phyloP scores from a whole-genome alignment of 2,113 vertebrate genomes.

The Alouatta palliata region DNA sequence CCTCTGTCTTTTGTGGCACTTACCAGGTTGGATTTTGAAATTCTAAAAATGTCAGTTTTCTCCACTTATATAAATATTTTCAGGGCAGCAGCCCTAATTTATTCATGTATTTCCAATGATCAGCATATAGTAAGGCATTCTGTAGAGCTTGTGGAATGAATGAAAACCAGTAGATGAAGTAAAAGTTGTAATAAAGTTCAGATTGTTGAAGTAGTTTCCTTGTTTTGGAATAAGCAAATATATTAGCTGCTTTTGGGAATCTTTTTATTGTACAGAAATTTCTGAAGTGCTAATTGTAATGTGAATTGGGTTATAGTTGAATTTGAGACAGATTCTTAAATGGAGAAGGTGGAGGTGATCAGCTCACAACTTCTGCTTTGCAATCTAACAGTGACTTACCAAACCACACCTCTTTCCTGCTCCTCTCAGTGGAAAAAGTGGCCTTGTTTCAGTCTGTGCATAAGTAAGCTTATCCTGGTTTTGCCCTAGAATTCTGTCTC shows the following conservation, averaged over 20 bases:
- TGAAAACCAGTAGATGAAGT: slow-evolving; percentile 16
- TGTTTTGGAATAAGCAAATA: background rate
- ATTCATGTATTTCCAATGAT: background rate
- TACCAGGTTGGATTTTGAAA: slow-evolving; percentile 18
- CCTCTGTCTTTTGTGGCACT: background rate
- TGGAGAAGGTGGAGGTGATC: background rate
- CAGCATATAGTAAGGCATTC: background rate
- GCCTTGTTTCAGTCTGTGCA: background rate
- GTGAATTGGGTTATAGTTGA: background rate
- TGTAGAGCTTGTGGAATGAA: background rate
- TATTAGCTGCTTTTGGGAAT: background rate
- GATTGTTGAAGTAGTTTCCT: background rate
- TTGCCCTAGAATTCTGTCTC: background rate
- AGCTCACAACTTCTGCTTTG: background rate
- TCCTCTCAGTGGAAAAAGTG: background rate
- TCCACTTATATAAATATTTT: background rate
- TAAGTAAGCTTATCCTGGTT: background rate
- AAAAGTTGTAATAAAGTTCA: background rate
- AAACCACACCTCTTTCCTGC: background rate
- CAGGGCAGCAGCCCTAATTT: background rate
- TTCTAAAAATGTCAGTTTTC: background rate
- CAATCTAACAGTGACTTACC: background rate
- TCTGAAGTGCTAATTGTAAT: background rate
- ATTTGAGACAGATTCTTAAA: background rate
- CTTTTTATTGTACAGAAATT: background rate